These are phyloP conservation scores for Falco punctatus DNA, from an alignment of 2,113 vertebrate genomes.

Conservation along the genomic window DNA sequence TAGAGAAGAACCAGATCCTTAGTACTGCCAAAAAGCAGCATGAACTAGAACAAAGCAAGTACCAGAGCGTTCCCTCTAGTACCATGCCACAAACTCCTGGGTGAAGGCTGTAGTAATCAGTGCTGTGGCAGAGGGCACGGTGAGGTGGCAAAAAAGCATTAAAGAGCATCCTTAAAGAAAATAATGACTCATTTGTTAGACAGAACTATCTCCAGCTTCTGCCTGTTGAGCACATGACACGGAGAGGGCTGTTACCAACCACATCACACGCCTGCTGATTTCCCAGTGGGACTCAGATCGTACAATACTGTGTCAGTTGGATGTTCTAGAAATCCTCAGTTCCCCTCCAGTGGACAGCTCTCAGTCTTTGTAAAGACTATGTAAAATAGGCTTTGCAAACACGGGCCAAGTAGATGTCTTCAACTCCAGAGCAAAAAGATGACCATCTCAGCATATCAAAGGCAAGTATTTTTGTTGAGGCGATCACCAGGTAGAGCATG, in stretches of 20 bases:
- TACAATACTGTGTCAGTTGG: background rate
- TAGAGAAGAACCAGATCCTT: background rate
- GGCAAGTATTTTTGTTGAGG: background rate
- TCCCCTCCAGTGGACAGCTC: background rate
- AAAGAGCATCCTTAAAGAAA: background rate
- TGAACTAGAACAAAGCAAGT: background rate
- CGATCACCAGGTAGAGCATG: background rate
- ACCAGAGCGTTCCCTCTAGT: background rate
- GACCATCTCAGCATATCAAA: background rate
- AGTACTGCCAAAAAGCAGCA: background rate
- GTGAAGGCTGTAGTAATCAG: background rate
- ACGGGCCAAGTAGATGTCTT: background rate
- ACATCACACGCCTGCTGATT: background rate
- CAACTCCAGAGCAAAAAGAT: background rate
- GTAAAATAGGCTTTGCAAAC: background rate
- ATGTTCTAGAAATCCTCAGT: background rate
- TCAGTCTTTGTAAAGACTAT: background rate
- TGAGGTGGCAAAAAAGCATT: background rate
- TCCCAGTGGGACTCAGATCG: background rate
- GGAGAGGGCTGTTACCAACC: background rate
- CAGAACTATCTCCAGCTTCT: background rate
- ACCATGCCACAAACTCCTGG: background rate
- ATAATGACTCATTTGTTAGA: background rate
- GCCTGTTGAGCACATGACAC: background rate
- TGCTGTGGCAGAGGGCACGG: background rate